Conservation (phyloP, 1,140 invertebrate genomes). For the Drosophila biarmipes region DNA sequence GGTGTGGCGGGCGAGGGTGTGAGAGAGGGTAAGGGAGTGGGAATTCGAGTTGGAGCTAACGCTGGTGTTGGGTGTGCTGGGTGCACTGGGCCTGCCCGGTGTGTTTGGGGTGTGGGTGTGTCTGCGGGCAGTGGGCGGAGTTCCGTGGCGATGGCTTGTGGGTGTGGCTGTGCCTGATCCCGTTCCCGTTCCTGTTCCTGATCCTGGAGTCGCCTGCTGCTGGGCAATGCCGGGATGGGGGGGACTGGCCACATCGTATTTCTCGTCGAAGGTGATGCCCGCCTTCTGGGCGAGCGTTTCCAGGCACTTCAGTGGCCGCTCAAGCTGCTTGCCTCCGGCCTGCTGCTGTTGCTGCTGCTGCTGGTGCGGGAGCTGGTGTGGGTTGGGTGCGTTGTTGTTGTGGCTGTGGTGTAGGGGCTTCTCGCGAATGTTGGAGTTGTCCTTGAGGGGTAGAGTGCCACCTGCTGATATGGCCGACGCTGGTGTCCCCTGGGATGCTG, state of each 20-base stretch:
- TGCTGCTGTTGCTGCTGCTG: constrained; percentile 49
- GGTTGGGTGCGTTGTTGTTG: constrained; percentile 37
- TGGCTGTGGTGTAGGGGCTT: constrained; percentile 42
- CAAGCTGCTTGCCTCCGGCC: constrained; percentile 55
- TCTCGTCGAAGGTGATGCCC: constrained; percentile 88
- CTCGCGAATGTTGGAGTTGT: constrained; percentile 78
- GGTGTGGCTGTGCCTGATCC: constrained; percentile 12
- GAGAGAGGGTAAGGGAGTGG: background rate
- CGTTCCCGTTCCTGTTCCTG: constrained; percentile 19
- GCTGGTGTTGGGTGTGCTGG: constrained; percentile 40
- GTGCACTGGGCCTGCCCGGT: constrained; percentile 11
- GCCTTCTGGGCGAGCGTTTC: constrained; percentile 89
- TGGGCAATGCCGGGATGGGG: constrained; percentile 81
- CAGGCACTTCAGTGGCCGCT: constrained; percentile 87
- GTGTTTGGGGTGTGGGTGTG: constrained; percentile 20
- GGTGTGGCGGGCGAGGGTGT: constrained; percentile 19
- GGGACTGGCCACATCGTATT: constrained; percentile 87
- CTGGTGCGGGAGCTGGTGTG: constrained; percentile 34
- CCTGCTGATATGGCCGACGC: constrained; percentile 27
- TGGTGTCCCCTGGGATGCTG: constrained; percentile 19
- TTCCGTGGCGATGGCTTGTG: constrained; percentile 31
- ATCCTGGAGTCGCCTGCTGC: constrained; percentile 50
- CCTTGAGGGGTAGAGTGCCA: constrained; percentile 66
- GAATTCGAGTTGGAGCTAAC: constrained; percentile 1
- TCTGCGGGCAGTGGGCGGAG: constrained; percentile 21